phyloP scores from a whole-genome alignment of 1,140 invertebrate genomes.

The Cydia strobilella region DNA sequence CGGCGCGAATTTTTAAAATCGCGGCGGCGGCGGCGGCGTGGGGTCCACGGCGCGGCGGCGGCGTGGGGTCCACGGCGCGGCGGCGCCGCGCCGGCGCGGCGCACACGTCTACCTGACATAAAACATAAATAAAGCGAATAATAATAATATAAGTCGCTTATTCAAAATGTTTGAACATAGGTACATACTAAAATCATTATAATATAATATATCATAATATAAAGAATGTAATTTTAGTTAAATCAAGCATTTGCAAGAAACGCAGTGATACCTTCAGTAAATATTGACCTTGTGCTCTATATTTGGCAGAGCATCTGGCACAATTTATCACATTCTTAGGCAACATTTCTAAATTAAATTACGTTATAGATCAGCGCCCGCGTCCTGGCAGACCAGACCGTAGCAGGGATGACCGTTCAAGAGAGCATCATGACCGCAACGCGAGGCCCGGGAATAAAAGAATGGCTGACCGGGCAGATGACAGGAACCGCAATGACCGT shows the following conservation, averaged over 20 bases:
- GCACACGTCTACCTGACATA: no score
- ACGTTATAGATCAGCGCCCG: background rate
- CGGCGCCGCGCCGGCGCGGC: no score
- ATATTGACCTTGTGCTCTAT: background rate
- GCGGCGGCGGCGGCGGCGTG: no score
- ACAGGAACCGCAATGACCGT: slow-evolving; percentile 40
- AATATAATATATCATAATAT: no score
- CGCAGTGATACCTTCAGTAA: background rate
- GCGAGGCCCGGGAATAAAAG: background rate
- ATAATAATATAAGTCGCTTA: no score
- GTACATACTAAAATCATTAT: no score
- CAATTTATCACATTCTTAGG: background rate
- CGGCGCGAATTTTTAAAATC: no score
- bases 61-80: no score
- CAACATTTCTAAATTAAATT: background rate
- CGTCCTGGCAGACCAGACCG: background rate
- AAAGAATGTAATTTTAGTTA: no score
- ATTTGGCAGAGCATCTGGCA: background rate
- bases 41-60: no score
- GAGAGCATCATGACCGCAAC: slow-evolving; percentile 21
- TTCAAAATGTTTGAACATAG: no score
- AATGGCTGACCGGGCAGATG: slow-evolving; percentile 38
- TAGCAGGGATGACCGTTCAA: slow-evolving; percentile 1
- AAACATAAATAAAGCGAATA: no score
- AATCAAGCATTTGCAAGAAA: background rate